Evolutionary conservation across 2,888 invertebrate genomes (phyloP).

Genomic region (Cepaea hortensis): DNA sequence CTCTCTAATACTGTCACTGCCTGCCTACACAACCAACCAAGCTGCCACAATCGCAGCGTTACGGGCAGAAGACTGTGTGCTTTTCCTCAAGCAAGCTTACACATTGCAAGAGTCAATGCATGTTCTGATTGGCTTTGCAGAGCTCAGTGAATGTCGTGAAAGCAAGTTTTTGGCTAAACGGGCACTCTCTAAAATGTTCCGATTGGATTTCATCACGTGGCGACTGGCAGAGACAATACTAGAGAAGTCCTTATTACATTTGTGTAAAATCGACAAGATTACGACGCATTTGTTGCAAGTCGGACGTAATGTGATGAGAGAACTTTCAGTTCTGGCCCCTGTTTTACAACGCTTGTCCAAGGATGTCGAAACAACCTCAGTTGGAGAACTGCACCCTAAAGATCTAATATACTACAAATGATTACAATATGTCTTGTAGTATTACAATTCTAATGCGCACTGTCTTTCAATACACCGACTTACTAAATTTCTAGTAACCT

Average conservation of each 20-base stretch:
- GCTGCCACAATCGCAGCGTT: background rate
- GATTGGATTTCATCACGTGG: conserved; percentile 21
- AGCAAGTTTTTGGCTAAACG: background rate
- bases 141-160: background rate
- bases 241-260: background rate
- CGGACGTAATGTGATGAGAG: background rate
- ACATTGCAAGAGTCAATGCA: conserved; percentile 26
- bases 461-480: too few species aligned
- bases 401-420: conserved; percentile 17
- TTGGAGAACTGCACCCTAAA: conserved; percentile 22
- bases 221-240: conserved; percentile 1
- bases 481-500: too few species aligned
- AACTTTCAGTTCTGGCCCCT: conserved; percentile 4
- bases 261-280: background rate
- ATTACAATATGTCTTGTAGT: background rate
- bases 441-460: too few species aligned
- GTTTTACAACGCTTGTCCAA: conserved; percentile 29
- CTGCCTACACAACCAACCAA: background rate
- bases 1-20: background rate
- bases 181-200: background rate
- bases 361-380: conserved; percentile 3
- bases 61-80: conserved; percentile 3
- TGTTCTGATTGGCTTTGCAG: conserved; percentile 15
- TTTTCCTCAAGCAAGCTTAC: conserved; percentile 24
- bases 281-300: background rate